Conservation (phyloP, 2,888 invertebrate genomes). For the Meloe dianella region DNA sequence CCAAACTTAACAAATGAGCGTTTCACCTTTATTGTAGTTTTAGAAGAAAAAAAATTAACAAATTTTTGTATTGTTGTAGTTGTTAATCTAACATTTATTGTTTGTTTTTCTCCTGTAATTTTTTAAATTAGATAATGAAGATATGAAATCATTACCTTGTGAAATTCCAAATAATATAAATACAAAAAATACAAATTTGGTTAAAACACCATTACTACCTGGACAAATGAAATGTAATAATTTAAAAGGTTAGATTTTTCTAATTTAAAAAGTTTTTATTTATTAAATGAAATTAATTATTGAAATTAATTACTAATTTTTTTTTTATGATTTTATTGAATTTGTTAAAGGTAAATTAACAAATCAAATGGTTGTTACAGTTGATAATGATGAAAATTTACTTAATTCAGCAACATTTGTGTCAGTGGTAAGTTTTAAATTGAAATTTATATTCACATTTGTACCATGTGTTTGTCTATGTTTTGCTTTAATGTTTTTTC, state of each 20-base stretch:
- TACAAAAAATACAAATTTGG: conserved; percentile 48
- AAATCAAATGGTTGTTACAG: conserved; percentile 66
- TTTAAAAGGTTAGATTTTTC: conserved; percentile 74
- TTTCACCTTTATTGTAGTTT: too few relatives aligned
- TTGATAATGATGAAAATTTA: conserved; percentile 57
- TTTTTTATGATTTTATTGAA: too few relatives aligned
- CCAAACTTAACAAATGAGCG: too few relatives aligned
- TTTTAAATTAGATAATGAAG: conserved; percentile 38
- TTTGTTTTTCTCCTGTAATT: conserved; percentile 28
- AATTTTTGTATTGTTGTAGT: conserved; percentile 1
- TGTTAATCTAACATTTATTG: conserved; percentile 56
- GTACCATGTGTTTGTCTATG: conserved; percentile 13
- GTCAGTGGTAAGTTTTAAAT: conserved; percentile 72
- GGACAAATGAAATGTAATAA: conserved; percentile 95
- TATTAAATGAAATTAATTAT: background rate
- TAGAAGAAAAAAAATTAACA: too few relatives aligned
- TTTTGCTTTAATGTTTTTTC: conserved; percentile 31
- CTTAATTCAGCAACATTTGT: conserved; percentile 70
- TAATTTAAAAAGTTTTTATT: conserved; percentile 7
- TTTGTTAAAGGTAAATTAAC: conserved; percentile 65
- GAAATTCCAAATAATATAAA: conserved; percentile 57
- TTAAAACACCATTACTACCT: conserved; percentile 76
- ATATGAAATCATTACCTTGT: conserved; percentile 52
- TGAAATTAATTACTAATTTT: conserved; percentile 9
- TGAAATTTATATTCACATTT: too few relatives aligned